These are phyloP conservation scores for Ctenochaetus hawaiiensis DNA, from an alignment of 2,797 vertebrate species.

Conservation along the genomic window DNA sequence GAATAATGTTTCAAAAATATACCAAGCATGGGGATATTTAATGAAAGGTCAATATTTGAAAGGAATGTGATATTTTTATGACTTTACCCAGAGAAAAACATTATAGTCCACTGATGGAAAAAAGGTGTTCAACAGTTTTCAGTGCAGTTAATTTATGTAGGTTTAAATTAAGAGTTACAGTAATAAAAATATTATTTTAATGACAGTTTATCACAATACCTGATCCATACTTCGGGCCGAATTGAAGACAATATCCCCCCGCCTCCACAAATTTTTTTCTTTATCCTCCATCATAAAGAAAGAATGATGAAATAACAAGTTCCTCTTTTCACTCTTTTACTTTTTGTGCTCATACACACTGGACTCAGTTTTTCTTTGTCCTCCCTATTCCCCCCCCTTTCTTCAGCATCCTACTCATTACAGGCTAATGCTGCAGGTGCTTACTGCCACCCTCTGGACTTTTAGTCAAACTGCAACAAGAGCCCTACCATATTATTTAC, in stretches of 20 bases:
- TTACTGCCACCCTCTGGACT: too few relatives aligned
- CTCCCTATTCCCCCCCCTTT: too few relatives aligned
- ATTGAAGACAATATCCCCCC: conserved; percentile 29
- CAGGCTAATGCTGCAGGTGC: too few relatives aligned
- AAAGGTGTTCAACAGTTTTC: background rate
- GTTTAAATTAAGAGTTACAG: background rate
- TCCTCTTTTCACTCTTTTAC: too few relatives aligned
- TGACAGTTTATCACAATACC: background rate
- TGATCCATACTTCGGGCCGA: conserved; percentile 25
- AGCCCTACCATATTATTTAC: too few relatives aligned
- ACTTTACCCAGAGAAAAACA: conserved; percentile 13
- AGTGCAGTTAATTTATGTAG: background rate
- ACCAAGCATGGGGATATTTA: conserved; percentile 13
- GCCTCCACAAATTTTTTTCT: background rate
- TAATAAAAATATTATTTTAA: background rate
- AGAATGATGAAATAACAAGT: too few relatives aligned
- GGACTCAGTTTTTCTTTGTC: too few relatives aligned
- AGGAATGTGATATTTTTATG: conserved; percentile 42
- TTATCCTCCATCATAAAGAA: too few relatives aligned
- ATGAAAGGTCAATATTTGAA: conserved; percentile 47
- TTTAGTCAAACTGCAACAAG: too few relatives aligned
- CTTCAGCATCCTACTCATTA: too few relatives aligned
- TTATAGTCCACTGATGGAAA: background rate
- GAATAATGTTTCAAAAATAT: conserved; percentile 32
- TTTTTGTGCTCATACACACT: too few relatives aligned